Conservation (phyloP, 2,797 vertebrate genomes). For the Pseudochromis fuscus region DNA sequence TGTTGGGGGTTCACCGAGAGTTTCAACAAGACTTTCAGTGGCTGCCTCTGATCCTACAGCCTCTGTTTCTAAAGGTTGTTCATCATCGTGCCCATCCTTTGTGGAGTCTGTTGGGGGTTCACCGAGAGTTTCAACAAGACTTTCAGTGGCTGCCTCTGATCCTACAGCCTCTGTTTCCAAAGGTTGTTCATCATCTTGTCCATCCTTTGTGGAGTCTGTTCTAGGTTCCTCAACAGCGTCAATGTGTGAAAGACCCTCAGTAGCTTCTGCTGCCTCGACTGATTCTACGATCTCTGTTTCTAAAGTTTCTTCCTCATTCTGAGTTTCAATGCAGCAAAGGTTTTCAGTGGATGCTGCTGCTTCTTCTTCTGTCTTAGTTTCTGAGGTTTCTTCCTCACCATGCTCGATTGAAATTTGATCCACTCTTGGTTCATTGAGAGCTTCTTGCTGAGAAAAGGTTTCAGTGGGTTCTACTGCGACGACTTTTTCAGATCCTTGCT, state of each 20-base stretch:
- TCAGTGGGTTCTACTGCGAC: constrained; percentile 8
- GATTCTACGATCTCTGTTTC: constrained; percentile 12
- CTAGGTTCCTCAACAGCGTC: neutral
- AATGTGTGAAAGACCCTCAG: neutral
- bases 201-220: neutral
- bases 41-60: too few relatives aligned
- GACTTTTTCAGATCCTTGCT: constrained; percentile 8
- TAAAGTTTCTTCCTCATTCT: neutral
- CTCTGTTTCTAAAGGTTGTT: constrained; percentile 31
- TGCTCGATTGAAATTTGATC: constrained; percentile 30
- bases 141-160: neutral
- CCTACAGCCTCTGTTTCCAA: constrained; percentile 28
- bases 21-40: too few relatives aligned
- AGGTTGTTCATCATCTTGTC: constrained; percentile 1
- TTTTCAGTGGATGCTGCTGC: neutral
- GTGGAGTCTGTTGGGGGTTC: neutral
- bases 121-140: neutral
- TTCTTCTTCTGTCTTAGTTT: neutral
- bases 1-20: too few relatives aligned
- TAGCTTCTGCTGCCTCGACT: neutral
- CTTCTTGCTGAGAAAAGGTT: neutral
- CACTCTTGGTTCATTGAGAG: constrained; percentile 5
- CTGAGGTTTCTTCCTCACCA: neutral
- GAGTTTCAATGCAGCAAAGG: neutral
- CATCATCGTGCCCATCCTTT: neutral